Percentiles rank a stretch among this genome's conserved stretches.
phyloP scores from a whole-genome alignment of 37 sponge, comb jelly and placozoan genomes.

The Bolinopsis microptera region DNA sequence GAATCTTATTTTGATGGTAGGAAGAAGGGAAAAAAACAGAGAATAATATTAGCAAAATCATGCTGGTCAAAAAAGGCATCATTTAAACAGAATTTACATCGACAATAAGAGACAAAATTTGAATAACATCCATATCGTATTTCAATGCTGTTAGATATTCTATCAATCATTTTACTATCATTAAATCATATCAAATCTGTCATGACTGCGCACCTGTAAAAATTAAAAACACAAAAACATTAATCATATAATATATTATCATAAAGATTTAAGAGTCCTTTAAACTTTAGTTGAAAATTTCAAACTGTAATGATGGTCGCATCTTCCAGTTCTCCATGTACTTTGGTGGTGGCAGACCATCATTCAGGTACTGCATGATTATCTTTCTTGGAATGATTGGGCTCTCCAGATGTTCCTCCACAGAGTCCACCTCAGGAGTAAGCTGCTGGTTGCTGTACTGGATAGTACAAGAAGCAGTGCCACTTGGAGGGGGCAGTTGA shows the following conservation, averaged over 20 bases:
- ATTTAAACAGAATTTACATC: too few relatives aligned
- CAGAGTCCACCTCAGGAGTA: neutral
- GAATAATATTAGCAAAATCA: too few relatives aligned
- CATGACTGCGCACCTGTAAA: neutral
- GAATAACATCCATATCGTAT: too few relatives aligned
- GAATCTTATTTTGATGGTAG: too few relatives aligned
- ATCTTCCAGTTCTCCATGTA: constrained; percentile 45
- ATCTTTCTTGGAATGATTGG: constrained; percentile 3
- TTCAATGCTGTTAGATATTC: too few relatives aligned
- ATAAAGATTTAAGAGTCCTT: neutral
- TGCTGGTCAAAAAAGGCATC: too few relatives aligned
- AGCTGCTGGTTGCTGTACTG: neutral
- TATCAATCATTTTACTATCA: too few relatives aligned
- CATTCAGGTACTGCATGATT: constrained; percentile 4
- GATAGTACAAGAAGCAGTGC: neutral
- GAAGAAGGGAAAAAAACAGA: too few relatives aligned
- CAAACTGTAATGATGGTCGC: constrained; percentile 14
- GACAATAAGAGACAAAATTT: too few relatives aligned
- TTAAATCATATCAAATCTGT: neutral
- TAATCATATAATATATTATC: neutral
- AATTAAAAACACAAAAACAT: neutral
- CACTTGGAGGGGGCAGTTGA: neutral
- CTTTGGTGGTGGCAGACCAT: constrained; percentile 43
- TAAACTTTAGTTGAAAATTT: neutral
- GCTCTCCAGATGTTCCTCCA: neutral